Evolutionary conservation across 2,888 invertebrate species (phyloP).

Genomic region (Atethmia centrago): DNA sequence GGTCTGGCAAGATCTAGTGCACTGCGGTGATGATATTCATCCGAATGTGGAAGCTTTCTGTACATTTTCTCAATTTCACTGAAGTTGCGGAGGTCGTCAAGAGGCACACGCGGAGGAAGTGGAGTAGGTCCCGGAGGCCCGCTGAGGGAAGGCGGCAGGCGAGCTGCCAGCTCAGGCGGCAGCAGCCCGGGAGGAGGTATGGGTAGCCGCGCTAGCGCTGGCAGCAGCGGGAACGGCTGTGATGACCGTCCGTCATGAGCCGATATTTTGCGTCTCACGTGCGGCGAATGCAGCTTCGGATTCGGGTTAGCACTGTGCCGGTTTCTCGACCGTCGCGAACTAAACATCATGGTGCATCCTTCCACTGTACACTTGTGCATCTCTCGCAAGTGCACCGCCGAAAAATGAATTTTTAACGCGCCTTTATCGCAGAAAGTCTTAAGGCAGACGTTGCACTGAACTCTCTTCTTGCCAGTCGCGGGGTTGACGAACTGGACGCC

Average conservation of each 20-base stretch:
- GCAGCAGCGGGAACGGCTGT: constrained; percentile 94
- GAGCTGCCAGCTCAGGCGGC: constrained; percentile 90
- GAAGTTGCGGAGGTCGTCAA: constrained; percentile 88
- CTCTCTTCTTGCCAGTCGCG: constrained; percentile 98
- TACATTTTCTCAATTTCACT: constrained; percentile 90
- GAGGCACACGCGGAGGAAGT: constrained; percentile 89
- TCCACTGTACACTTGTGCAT: constrained; percentile 99
- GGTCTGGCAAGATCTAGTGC: constrained; percentile 83
- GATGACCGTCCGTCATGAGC: constrained; percentile 97
- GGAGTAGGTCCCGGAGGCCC: constrained; percentile 80
- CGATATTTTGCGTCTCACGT: constrained; percentile 97
- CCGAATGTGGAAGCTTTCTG: constrained; percentile 84
- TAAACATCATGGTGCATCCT: constrained; percentile 99
- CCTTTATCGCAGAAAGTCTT: constrained; percentile 99
- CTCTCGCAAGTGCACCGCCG: constrained; percentile 98
- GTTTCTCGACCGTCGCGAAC: constrained; percentile 97
- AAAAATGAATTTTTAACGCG: constrained; percentile 99
- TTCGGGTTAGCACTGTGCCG: constrained; percentile 99
- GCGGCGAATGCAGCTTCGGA: constrained; percentile 99
- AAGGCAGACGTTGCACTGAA: constrained; percentile 98
- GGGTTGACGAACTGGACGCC: constrained; percentile 97
- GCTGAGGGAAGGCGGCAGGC: constrained; percentile 80
- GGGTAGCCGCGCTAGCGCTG: constrained; percentile 93
- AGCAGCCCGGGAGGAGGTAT: constrained; percentile 92
- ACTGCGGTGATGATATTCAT: constrained; percentile 79